Conservation (phyloP, 2,113 vertebrate species). For the Prietella phreatophila region DNA sequence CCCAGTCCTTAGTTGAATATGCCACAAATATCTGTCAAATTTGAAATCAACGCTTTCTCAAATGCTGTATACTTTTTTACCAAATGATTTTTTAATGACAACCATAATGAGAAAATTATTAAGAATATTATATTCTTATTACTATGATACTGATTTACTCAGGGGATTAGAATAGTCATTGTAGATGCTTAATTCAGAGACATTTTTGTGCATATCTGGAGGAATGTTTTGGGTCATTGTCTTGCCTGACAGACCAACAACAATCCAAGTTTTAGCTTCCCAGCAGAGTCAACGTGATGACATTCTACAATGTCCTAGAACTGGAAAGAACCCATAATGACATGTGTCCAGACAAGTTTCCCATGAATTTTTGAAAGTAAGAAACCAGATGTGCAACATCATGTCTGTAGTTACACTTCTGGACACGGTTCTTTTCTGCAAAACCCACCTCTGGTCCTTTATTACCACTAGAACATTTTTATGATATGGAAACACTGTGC, state of each 20-base stretch:
- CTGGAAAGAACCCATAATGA: constrained; percentile 4
- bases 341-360: constrained; percentile 12
- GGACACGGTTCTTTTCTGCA: background rate
- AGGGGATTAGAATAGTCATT: background rate
- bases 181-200: background rate
- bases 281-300: background rate
- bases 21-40: background rate
- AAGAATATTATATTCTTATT: background rate
- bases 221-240: constrained; percentile 27
- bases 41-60: background rate
- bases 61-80: background rate
- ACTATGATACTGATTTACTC: background rate
- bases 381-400: background rate
- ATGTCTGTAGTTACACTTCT: background rate
- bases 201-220: constrained; percentile 13
- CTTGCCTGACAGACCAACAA: constrained; percentile 1
- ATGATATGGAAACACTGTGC: background rate
- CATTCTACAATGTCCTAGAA: background rate
- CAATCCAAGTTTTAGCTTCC: background rate
- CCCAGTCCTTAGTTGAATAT: too few relatives aligned
- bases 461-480: background rate
- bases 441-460: background rate
- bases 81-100: background rate
- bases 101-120: background rate
- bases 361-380: background rate